A percentile compares a stretch with the other conserved stretches of the same genome.
phyloP scores from a whole-genome alignment of 2,888 invertebrate species.

The Amphipoea lucens region DNA sequence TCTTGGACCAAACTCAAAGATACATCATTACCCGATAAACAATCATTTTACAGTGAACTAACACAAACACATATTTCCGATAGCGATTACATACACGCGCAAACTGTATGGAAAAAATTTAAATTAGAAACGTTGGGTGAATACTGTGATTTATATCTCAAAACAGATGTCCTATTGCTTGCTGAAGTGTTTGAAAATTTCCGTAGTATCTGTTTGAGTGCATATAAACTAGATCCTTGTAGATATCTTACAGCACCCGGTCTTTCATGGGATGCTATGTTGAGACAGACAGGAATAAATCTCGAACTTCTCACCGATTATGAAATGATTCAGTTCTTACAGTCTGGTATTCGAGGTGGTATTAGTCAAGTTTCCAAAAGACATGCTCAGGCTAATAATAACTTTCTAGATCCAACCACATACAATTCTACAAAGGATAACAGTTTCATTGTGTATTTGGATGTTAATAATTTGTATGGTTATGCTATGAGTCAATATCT shows the following conservation, averaged over 20 bases:
- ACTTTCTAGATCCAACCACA: not conserved
- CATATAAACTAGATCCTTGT: no score
- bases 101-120: conserved; percentile 5
- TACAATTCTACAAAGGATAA: conserved; percentile 1
- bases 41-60: not conserved
- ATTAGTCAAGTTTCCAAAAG: conserved; percentile 2
- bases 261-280: no score
- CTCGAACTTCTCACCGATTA: conserved; percentile 9
- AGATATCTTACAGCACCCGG: no score
- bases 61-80: not conserved
- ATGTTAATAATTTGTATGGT: conserved; percentile 26
- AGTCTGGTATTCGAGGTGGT: not conserved
- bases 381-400: not conserved
- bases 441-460: conserved; percentile 12
- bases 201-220: no score
- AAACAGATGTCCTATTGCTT: not conserved
- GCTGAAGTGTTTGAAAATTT: conserved; percentile 1
- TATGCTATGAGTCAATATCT: conserved; percentile 9
- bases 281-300: not conserved
- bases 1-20: not conserved
- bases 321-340: conserved; percentile 1
- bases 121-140: not conserved
- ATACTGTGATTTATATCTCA: not conserved
- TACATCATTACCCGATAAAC: not conserved
- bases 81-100: not conserved